Conservation (phyloP, 1,140 invertebrate genomes). For the Bombus sylvicola region DNA sequence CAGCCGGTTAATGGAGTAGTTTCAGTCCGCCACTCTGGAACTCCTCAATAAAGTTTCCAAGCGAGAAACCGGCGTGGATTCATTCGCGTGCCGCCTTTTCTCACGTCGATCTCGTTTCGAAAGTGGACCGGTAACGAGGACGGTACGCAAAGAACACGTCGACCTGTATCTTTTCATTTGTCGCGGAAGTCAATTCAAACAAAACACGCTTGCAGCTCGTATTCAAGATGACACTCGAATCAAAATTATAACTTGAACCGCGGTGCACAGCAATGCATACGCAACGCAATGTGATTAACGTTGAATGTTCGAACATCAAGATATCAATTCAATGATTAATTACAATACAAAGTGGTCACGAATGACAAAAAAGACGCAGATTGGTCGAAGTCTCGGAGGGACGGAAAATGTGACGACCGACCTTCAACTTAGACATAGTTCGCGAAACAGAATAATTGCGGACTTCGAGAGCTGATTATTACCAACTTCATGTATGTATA, state of each 20-base stretch:
- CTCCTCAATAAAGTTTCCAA: constrained; percentile 43
- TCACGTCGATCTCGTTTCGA: constrained; percentile 51
- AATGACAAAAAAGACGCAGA: constrained; percentile 23
- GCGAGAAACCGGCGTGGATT: constrained; percentile 6
- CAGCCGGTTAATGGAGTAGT: constrained; percentile 43
- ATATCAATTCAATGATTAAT: neutral
- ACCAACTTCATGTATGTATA: neutral
- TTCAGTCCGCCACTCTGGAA: constrained; percentile 20
- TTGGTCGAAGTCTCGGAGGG: neutral
- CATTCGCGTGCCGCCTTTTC: constrained; percentile 32
- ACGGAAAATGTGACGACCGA: constrained; percentile 56
- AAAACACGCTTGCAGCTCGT: neutral
- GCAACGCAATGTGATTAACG: neutral
- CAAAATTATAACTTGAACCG: neutral
- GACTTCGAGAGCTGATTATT: neutral
- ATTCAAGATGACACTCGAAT: neutral
- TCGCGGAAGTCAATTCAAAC: neutral
- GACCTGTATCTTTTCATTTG: constrained; percentile 45
- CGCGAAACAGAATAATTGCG: constrained; percentile 46
- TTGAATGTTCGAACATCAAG: neutral
- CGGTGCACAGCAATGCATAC: neutral
- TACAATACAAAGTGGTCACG: neutral
- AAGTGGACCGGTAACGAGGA: constrained; percentile 50
- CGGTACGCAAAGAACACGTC: constrained; percentile 38
- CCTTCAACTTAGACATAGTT: constrained; percentile 66